Conservation (phyloP, 2,113 vertebrate genomes). For the Strix uralensis region DNA sequence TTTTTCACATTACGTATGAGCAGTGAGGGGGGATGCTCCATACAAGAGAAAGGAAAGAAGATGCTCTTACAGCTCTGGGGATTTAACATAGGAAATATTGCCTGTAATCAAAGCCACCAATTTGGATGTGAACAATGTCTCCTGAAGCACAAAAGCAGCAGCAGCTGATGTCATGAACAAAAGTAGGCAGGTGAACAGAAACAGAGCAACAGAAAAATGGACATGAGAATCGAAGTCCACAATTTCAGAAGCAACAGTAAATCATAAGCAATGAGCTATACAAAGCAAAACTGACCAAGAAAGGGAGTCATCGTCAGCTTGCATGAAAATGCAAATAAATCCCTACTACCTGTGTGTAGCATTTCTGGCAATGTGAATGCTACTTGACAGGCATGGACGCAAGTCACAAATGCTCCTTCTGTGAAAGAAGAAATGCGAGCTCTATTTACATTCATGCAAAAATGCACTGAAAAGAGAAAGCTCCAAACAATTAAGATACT, state of each 20-base stretch:
- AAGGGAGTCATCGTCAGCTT: neutral
- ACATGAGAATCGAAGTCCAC: neutral
- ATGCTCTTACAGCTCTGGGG: neutral
- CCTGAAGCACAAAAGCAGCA: neutral
- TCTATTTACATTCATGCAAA: neutral
- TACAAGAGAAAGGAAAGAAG: neutral
- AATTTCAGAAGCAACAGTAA: neutral
- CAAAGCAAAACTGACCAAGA: neutral
- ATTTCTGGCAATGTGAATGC: neutral
- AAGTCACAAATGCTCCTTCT: neutral
- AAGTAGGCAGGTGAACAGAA: neutral
- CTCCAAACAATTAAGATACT: neutral
- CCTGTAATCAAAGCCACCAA: constrained; percentile 1
- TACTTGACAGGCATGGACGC: neutral
- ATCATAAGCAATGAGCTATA: neutral
- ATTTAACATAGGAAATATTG: neutral
- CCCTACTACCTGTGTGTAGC: neutral
- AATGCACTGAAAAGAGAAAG: neutral
- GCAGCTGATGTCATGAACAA: neutral
- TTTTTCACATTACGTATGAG: neutral
- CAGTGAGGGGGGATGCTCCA: neutral
- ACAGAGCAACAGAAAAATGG: neutral
- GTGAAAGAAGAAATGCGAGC: neutral
- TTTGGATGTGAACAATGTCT: neutral
- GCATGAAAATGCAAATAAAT: neutral